phyloP scores from a whole-genome alignment of 1,140 invertebrate genomes.

The Radopholus similis region DNA sequence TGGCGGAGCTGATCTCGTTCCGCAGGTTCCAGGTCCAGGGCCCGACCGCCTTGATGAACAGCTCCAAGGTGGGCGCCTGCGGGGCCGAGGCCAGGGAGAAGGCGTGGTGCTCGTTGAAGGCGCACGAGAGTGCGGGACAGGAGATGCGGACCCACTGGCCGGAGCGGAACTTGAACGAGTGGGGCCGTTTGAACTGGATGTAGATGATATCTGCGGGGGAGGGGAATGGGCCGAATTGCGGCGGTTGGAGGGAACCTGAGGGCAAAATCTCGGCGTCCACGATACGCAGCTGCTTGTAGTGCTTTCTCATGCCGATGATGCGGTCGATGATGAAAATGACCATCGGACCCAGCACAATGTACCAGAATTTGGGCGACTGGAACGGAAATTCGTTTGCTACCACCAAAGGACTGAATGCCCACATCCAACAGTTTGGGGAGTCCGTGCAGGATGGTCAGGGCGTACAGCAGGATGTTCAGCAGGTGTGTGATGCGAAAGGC shows the following conservation, averaged over 20 bases:
- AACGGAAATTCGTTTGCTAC: constrained; percentile 25
- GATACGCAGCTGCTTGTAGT: constrained; percentile 79
- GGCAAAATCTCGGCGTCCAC: constrained; percentile 90
- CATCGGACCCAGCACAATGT: constrained; percentile 89
- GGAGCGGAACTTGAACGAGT: constrained; percentile 91
- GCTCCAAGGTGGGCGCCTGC: constrained; percentile 91
- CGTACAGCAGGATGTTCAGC: constrained; percentile 83
- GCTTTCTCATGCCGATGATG: constrained; percentile 61
- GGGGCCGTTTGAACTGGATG: constrained; percentile 72
- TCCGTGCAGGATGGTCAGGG: constrained; percentile 85
- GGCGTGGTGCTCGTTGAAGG: constrained; percentile 87
- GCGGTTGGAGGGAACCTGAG: constrained; percentile 67
- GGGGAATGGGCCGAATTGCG: neutral
- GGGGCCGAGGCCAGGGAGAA: constrained; percentile 96
- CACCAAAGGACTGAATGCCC: constrained; percentile 24
- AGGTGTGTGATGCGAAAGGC: constrained; percentile 97
- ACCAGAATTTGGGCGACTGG: constrained; percentile 78
- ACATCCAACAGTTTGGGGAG: constrained; percentile 86
- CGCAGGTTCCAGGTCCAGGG: constrained; percentile 98
- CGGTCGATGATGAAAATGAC: constrained; percentile 63
- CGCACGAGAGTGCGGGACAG: constrained; percentile 78
- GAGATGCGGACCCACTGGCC: constrained; percentile 81
- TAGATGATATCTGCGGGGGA: constrained; percentile 64
- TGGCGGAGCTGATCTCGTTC: constrained; percentile 93
- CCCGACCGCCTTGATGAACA: constrained; percentile 88